These are phyloP conservation scores for Amorpha juglandis DNA, from an alignment of 2,888 invertebrate genomes.

Conservation along the genomic window DNA sequence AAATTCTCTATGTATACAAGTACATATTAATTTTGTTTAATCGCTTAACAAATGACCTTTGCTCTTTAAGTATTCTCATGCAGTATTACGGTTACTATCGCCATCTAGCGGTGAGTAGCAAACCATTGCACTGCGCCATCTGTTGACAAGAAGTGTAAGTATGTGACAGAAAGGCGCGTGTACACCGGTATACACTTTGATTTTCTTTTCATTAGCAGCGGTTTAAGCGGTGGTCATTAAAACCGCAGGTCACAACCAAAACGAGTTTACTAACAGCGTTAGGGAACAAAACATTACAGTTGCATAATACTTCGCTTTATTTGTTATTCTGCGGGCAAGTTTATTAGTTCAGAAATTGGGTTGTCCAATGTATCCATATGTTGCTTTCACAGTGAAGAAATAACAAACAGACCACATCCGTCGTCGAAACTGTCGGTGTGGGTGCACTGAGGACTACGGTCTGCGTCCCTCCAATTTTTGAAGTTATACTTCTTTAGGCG, in stretches of 20 bases:
- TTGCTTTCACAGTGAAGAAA: conserved; percentile 32
- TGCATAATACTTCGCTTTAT: not conserved
- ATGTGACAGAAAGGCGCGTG: not conserved
- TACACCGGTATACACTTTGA: not conserved
- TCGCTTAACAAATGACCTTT: conserved; percentile 18
- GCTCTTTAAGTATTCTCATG: not conserved
- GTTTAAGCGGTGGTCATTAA: not conserved
- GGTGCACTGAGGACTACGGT: conserved; percentile 36
- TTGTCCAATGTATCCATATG: conserved; percentile 17
- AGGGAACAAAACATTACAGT: conserved; percentile 11
- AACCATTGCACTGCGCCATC: conserved; percentile 39
- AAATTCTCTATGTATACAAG: conserved; percentile 7
- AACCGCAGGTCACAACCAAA: not conserved
- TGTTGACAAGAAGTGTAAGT: conserved; percentile 36
- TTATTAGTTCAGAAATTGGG: conserved; percentile 21
- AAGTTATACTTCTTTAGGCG: too few species aligned
- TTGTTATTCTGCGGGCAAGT: conserved; percentile 6
- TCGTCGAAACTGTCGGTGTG: conserved; percentile 40
- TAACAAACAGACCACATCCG: conserved; percentile 57
- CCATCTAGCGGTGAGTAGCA: conserved; percentile 28
- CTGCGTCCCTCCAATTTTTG: conserved; percentile 51
- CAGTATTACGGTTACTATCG: not conserved
- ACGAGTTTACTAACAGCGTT: conserved; percentile 3
- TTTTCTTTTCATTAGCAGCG: not conserved
- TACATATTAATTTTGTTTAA: not conserved